Base-by-base conservation (phyloP, 2,888 invertebrate genomes). In the Sylvicola cinctus region DNA sequence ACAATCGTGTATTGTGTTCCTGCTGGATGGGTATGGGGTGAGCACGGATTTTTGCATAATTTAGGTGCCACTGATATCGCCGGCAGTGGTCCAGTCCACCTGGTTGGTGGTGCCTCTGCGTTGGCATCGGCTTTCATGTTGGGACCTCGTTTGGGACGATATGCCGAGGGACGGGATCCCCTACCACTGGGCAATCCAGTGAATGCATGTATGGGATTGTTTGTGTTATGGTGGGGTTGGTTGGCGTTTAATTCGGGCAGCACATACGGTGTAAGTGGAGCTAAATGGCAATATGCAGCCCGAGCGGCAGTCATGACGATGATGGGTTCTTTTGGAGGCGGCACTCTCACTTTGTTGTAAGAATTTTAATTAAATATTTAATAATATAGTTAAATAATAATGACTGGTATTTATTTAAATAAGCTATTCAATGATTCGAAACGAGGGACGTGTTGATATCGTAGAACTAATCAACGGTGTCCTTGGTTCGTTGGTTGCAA, bases 151-250 rank as follows among this genome's bases (percentile, higher is more conserved):
- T 55, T 84, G 29, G 88, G 88, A 1, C 64, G 87, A 40, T 88
- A 87, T 52, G 75, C 83, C 12, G 65, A 71, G 31, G 84, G 84
- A 1, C 66, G 64, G 6, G 74, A 66, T 2, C 74, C 83, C 0
- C 52, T 84, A 30, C 84, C 85, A 0, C 62, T 88, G 42, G 87
- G 88, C 0, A 78, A 74, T 50, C 88, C 88, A 0, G 88, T 88
- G 4, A 88, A 88, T 49, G 85, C 85, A 0, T 77, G 84, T 17
- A 75, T 88, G 73, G 90, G 88, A 0, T 68, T 88, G 10, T 90
- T 90, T 49, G 87, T 90, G 27, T 60, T 90, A 1, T 90, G 90
- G 90, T 91, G 91, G 91, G 91, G 91, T 0, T 91, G 91, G 91
- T 61, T 93, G 35, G 90, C 88, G 0, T 91, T 91, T 51, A 90